Percentiles rank a stretch among this genome's conserved stretches.
phyloP scores from a whole-genome alignment of 2,888 invertebrate genomes.

The Coelogynopora nodosa region DNA sequence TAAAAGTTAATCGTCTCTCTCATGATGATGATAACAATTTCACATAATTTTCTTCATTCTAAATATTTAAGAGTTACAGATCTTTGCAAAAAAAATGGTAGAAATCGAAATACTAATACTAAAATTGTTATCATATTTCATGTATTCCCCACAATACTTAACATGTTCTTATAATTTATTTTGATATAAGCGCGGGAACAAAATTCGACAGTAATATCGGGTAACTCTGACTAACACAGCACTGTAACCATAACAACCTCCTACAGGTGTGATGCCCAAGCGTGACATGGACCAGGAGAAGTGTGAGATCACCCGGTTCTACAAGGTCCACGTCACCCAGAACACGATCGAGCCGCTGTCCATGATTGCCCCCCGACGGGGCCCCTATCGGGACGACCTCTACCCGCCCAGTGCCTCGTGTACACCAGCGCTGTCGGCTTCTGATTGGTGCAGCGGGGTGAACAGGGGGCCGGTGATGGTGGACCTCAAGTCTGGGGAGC shows the following conservation, averaged over 20 bases:
- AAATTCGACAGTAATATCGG: too few species aligned
- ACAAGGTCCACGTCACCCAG: constrained; percentile 74
- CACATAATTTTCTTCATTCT: too few species aligned
- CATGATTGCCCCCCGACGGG: constrained; percentile 85
- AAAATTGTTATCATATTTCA: too few species aligned
- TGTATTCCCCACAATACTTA: too few species aligned
- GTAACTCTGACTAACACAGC: constrained; percentile 70
- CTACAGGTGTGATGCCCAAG: constrained; percentile 64
- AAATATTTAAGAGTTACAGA: too few species aligned
- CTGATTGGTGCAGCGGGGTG: constrained; percentile 78
- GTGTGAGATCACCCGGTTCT: constrained; percentile 91
- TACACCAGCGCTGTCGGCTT: constrained; percentile 79
- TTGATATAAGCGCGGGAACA: too few species aligned
- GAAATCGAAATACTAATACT: too few species aligned
- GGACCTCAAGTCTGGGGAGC: constrained; percentile 66
- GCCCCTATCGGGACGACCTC: constrained; percentile 70
- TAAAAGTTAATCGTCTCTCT: too few species aligned
- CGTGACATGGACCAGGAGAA: constrained; percentile 81
- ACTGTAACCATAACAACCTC: constrained; percentile 87
- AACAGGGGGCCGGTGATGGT: constrained; percentile 86
- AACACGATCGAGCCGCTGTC: constrained; percentile 81
- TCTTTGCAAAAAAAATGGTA: too few species aligned
- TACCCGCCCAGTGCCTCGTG: constrained; percentile 91
- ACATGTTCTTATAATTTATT: too few species aligned
- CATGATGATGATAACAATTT: too few species aligned